Evolutionary conservation across 2,797 vertebrate species (phyloP).

Genomic region (Catostomus latipinnis): DNA sequence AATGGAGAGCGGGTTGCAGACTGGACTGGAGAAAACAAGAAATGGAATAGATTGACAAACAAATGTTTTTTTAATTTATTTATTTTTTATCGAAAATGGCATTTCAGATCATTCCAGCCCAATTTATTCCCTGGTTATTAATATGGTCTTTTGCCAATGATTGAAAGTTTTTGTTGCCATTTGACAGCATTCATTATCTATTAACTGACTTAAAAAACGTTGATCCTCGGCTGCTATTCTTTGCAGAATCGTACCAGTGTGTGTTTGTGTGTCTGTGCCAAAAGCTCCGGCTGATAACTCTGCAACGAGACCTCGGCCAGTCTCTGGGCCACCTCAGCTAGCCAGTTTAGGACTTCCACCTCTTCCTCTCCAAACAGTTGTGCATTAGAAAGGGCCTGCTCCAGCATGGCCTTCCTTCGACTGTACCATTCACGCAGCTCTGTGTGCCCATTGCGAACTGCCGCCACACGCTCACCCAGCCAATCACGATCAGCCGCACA

Average conservation of each 20-base stretch:
- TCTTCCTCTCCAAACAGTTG: constrained; percentile 98
- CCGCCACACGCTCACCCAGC: constrained; percentile 85
- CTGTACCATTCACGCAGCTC: constrained; percentile 85
- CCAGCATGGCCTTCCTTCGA: constrained; percentile 87
- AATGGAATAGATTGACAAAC: too few species aligned
- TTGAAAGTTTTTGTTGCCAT: too few species aligned
- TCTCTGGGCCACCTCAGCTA: constrained; percentile 95
- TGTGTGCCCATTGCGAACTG: constrained; percentile 82
- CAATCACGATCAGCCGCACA: constrained; percentile 81
- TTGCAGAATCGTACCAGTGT: constrained; percentile 61
- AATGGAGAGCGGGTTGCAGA: too few species aligned
- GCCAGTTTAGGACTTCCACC: constrained; percentile 99
- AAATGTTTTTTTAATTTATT: too few species aligned
- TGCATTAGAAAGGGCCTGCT: constrained; percentile 93
- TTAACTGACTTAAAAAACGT: background rate
- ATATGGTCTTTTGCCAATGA: too few species aligned
- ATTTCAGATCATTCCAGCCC: too few species aligned
- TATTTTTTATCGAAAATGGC: too few species aligned
- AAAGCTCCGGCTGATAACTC: constrained; percentile 88
- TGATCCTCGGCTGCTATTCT: background rate
- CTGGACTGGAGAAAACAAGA: too few species aligned
- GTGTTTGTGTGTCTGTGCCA: constrained; percentile 90
- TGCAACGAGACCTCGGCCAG: constrained; percentile 88
- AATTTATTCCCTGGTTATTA: too few species aligned
- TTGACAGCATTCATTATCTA: background rate